Evolutionary conservation across 2,888 invertebrate species (phyloP).

Genomic region (Therioaphis trifolii): DNA sequence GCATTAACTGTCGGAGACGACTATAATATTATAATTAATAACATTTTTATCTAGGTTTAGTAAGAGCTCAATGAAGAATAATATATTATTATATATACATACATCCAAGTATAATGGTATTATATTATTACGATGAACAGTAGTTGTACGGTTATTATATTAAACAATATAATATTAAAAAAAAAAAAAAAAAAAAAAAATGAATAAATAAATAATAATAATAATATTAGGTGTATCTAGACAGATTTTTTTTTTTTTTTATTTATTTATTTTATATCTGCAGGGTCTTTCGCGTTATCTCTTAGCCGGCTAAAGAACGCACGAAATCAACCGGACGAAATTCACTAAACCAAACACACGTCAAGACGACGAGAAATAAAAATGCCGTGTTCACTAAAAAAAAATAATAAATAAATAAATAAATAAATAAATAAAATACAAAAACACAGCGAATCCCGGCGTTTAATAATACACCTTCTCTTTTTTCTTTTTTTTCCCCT

Average conservation of each 20-base stretch:
- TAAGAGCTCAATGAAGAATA: constrained; percentile 56
- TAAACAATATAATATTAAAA: not conserved
- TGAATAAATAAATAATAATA: no score
- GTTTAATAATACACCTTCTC: no score
- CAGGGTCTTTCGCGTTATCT: constrained; percentile 39
- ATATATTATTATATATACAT: constrained; percentile 14
- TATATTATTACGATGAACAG: not conserved
- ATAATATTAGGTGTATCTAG: not conserved
- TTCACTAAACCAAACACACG: not conserved
- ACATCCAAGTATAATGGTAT: not conserved
- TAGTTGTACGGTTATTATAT: not conserved
- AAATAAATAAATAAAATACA: no score
- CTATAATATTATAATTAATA: not conserved
- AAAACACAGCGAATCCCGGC: no score
- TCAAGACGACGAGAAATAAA: not conserved
- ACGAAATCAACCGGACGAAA: not conserved
- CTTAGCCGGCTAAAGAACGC: not conserved
- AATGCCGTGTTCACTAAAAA: not conserved
- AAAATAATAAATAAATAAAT: no score
- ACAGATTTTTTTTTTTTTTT: constrained; percentile 3
- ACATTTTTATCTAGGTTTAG: constrained; percentile 58
- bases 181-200: no score
- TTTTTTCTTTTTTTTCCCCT: no score
- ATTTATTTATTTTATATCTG: constrained; percentile 9
- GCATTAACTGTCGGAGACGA: not conserved